A percentile compares a stretch with the other conserved stretches of the same genome.
Evolutionary conservation across 2,113 vertebrate species (phyloP).

Genomic region (Nipponia nippon): DNA sequence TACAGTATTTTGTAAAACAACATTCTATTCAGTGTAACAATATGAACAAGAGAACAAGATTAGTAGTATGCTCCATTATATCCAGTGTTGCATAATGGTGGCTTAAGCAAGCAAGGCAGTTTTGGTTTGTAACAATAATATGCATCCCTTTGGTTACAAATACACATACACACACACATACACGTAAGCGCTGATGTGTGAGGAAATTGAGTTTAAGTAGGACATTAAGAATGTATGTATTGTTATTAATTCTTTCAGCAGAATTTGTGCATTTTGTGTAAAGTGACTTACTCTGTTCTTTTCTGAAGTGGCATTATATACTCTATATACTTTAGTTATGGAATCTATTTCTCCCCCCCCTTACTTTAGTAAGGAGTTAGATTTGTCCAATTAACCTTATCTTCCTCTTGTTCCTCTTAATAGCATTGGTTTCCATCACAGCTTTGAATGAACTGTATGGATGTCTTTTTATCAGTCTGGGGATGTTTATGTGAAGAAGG

Average conservation of each 20-base stretch:
- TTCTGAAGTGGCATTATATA: neutral
- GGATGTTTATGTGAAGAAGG: neutral
- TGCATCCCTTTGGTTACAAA: neutral
- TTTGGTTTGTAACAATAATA: neutral
- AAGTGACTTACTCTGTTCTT: neutral
- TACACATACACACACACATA: too few species aligned
- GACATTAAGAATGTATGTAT: neutral
- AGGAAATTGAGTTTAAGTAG: neutral
- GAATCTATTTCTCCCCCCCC: neutral
- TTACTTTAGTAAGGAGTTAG: neutral
- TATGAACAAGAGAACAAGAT: neutral
- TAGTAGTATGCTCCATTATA: neutral
- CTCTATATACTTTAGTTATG: neutral
- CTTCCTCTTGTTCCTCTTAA: neutral
- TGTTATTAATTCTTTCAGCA: neutral
- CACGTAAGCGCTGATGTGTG: neutral
- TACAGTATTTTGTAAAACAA: neutral
- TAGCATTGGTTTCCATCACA: neutral
- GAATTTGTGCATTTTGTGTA: neutral
- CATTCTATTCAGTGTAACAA: neutral
- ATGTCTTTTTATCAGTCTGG: neutral
- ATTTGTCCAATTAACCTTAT: neutral
- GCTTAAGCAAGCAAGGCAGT: neutral
- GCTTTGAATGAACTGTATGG: neutral
- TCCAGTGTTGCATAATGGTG: neutral